phyloP scores from a whole-genome alignment of 2,113 vertebrate species.

The Oryzias javanicus region DNA sequence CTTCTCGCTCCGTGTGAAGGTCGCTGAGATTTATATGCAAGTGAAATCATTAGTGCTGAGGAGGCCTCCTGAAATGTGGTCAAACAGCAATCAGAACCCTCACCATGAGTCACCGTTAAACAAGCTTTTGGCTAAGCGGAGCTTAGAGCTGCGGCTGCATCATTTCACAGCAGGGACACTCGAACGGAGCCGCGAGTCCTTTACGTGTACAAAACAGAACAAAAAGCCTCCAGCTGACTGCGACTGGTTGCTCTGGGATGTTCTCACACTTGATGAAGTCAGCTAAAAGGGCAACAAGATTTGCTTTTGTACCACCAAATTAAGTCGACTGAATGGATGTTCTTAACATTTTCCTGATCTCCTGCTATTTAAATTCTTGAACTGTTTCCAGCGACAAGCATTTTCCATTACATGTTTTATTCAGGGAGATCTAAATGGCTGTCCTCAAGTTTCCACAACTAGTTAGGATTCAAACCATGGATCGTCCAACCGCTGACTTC shows the following conservation, averaged over 20 bases:
- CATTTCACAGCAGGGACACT: constrained; percentile 36
- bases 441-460: not conserved
- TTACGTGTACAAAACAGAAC: constrained; percentile 29
- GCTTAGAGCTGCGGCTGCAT: constrained; percentile 21
- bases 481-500: constrained; percentile 8
- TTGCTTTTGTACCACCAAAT: constrained; percentile 25
- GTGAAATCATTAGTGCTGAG: constrained; percentile 16
- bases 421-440: constrained; percentile 6
- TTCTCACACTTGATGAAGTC: constrained; percentile 33
- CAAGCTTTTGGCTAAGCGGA: constrained; percentile 13
- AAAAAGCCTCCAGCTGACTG: constrained; percentile 10
- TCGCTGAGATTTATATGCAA: constrained; percentile 6
- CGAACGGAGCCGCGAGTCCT: constrained; percentile 24
- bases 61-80: constrained; percentile 31
- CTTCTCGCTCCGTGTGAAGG: constrained; percentile 4
- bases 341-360: not conserved
- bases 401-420: constrained; percentile 6
- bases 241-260: constrained; percentile 25
- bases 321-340: constrained; percentile 29
- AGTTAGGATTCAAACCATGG: constrained; percentile 12
- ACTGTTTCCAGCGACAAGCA: constrained; percentile 6
- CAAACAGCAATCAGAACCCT: constrained; percentile 32
- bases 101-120: constrained; percentile 36
- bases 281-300: constrained; percentile 34
- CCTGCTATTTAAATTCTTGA: constrained; percentile 25